Percentiles rank a stretch among this genome's conserved stretches.
These are phyloP conservation scores for Torymus texanus DNA, from an alignment of 2,888 invertebrate genomes.

Conservation along the genomic window DNA sequence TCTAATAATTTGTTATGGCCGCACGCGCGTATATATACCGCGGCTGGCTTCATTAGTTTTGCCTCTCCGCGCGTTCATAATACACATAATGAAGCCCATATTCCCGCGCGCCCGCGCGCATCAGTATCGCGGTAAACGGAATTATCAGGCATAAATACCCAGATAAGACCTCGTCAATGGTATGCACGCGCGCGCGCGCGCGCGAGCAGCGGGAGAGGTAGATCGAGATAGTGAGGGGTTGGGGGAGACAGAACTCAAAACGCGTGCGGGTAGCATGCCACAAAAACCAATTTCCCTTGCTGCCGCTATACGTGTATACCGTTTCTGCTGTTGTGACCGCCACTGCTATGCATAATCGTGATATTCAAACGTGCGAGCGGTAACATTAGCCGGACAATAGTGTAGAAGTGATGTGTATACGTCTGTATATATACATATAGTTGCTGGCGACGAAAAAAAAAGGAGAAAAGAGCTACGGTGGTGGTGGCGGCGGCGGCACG, in stretches of 20 bases:
- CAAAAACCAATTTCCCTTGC: constrained; percentile 42
- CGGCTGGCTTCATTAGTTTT: constrained; percentile 39
- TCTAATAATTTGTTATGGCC: constrained; percentile 43
- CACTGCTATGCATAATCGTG: no score
- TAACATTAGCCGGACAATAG: no score
- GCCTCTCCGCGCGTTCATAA: not conserved
- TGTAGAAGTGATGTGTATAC: no score
- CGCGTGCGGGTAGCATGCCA: not conserved
- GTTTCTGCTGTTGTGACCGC: not conserved
- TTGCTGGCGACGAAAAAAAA: no score
- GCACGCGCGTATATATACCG: not conserved
- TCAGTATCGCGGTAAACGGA: constrained; percentile 19
- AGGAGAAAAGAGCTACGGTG: not conserved
- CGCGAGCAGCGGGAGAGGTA: no score
- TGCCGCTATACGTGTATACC: not conserved
- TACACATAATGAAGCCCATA: constrained; percentile 24
- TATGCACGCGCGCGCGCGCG: no score
- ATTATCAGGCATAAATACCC: constrained; percentile 46
- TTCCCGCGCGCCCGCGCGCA: not conserved
- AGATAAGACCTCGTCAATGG: constrained; percentile 45
- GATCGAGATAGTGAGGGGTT: no score
- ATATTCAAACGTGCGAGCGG: no score
- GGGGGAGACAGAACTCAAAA: not conserved
- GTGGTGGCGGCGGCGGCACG: constrained; percentile 31
- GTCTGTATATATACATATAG: no score